Percentiles rank a stretch among this genome's conserved stretches.
Evolutionary conservation across 2,888 invertebrate species (phyloP).

Genomic region (Aphodius granarius): DNA sequence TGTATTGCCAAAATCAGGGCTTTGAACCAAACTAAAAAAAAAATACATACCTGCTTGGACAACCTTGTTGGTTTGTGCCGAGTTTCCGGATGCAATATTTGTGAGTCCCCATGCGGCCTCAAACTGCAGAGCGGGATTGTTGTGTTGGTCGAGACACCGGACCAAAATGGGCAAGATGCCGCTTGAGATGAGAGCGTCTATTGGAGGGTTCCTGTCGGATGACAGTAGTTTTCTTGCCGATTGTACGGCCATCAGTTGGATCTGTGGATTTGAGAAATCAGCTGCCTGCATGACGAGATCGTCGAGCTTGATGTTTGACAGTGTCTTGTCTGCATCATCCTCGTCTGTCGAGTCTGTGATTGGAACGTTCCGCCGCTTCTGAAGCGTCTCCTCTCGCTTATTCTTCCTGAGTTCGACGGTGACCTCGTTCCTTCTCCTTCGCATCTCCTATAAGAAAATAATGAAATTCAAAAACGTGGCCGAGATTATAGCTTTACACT

Average conservation of each 20-base stretch:
- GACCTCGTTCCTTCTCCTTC: constrained; percentile 94
- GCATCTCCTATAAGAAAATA: constrained; percentile 78
- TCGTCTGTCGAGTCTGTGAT: constrained; percentile 83
- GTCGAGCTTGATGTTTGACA: constrained; percentile 74
- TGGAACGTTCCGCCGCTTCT: constrained; percentile 95
- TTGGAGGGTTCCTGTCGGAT: constrained; percentile 97
- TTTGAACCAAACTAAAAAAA: too few species aligned
- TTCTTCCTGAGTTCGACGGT: constrained; percentile 97
- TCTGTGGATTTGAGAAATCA: constrained; percentile 74
- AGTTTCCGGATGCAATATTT: constrained; percentile 77
- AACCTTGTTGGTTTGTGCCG: constrained; percentile 88
- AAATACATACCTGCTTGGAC: constrained; percentile 69
- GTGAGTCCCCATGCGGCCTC: constrained; percentile 98
- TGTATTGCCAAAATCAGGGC: background rate
- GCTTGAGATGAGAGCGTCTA: constrained; percentile 91
- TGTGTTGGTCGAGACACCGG: constrained; percentile 80
- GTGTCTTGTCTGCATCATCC: constrained; percentile 69
- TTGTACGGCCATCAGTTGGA: constrained; percentile 90
- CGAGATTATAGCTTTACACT: too few species aligned
- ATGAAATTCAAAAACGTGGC: background rate
- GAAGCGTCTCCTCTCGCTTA: constrained; percentile 95
- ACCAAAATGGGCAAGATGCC: constrained; percentile 91
- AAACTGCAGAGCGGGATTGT: constrained; percentile 89
- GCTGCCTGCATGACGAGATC: constrained; percentile 86
- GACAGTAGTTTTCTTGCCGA: constrained; percentile 94